phyloP scores from a whole-genome alignment of 2,888 invertebrate species.

The Mycalesis mineus region DNA sequence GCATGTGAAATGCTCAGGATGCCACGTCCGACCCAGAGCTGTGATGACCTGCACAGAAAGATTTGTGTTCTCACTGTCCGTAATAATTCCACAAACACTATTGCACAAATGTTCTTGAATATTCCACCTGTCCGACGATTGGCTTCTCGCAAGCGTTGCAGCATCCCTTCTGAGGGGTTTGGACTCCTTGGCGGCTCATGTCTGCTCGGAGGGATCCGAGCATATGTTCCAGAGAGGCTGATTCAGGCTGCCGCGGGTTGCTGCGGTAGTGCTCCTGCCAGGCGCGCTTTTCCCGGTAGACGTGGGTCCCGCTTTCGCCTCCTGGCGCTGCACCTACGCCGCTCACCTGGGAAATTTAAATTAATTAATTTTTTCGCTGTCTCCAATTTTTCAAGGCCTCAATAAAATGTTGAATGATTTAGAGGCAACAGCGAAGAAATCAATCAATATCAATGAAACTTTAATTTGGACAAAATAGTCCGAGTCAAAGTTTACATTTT shows the following conservation, averaged over 20 bases:
- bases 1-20: conserved; percentile 99
- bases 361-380: conserved; percentile 14
- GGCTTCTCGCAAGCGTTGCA: conserved; percentile 99
- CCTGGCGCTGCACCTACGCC: conserved; percentile 45
- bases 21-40: conserved; percentile 98
- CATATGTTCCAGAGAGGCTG: conserved; percentile 85
- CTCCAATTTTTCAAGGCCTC: background rate
- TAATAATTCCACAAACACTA: conserved; percentile 2
- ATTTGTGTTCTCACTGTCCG: conserved; percentile 21
- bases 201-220: conserved; percentile 96
- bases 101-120: background rate
- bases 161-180: conserved; percentile 99
- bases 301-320: conserved; percentile 75
- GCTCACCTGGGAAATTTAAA: conserved; percentile 53
- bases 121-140: conserved; percentile 94
- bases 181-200: conserved; percentile 99
- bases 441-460: conserved; percentile 8
- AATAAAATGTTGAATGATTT: background rate
- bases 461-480: conserved; percentile 13
- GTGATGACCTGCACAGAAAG: conserved; percentile 85
- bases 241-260: conserved; percentile 77
- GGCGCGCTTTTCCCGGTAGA: conserved; percentile 80
- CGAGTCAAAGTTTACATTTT: conserved; percentile 39
- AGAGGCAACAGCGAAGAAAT: conserved; percentile 21
- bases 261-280: conserved; percentile 76